Percentiles rank a stretch among this genome's conserved stretches.
Conservation (phyloP, 2,888 invertebrate species). For the Hoplodrina ambigua region DNA sequence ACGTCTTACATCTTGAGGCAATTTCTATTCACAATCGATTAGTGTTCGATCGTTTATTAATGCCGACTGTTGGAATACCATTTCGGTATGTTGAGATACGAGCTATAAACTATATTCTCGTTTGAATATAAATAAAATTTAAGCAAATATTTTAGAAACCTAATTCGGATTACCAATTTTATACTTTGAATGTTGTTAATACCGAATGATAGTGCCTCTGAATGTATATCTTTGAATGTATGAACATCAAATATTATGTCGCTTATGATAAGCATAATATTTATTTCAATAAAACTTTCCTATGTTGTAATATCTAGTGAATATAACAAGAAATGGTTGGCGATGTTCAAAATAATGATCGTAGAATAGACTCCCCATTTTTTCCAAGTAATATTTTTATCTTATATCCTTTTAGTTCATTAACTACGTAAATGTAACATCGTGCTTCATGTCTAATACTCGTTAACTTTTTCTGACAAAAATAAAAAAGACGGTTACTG, state of each 20-base stretch:
- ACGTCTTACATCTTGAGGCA: slow-evolving; percentile 72
- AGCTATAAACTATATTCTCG: slow-evolving; percentile 74
- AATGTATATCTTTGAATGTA: slow-evolving; percentile 48
- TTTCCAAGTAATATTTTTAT: slow-evolving; percentile 56
- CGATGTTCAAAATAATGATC: slow-evolving; percentile 49
- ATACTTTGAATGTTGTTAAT: slow-evolving; percentile 61
- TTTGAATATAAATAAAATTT: slow-evolving; percentile 80
- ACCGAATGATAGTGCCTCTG: slow-evolving; percentile 39
- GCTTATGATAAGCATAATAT: slow-evolving; percentile 47
- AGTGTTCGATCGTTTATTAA: slow-evolving; percentile 76
- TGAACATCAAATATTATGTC: slow-evolving; percentile 52
- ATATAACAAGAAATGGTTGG: slow-evolving; percentile 25
- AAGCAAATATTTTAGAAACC: slow-evolving; percentile 75
- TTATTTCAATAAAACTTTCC: slow-evolving; percentile 51
- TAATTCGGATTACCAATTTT: slow-evolving; percentile 66
- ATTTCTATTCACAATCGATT: slow-evolving; percentile 84
- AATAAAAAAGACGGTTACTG: slow-evolving; percentile 80
- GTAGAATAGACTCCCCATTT: slow-evolving; percentile 40
- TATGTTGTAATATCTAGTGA: slow-evolving; percentile 37
- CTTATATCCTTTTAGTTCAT: slow-evolving; percentile 68
- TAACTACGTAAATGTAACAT: slow-evolving; percentile 68
- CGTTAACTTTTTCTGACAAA: slow-evolving; percentile 79
- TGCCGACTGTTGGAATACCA: slow-evolving; percentile 70
- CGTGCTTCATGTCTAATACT: slow-evolving; percentile 72
- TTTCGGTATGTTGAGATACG: slow-evolving; percentile 75